Evolutionary conservation across 2,888 invertebrate genomes (phyloP).

Genomic region (Lottia gigantea): DNA sequence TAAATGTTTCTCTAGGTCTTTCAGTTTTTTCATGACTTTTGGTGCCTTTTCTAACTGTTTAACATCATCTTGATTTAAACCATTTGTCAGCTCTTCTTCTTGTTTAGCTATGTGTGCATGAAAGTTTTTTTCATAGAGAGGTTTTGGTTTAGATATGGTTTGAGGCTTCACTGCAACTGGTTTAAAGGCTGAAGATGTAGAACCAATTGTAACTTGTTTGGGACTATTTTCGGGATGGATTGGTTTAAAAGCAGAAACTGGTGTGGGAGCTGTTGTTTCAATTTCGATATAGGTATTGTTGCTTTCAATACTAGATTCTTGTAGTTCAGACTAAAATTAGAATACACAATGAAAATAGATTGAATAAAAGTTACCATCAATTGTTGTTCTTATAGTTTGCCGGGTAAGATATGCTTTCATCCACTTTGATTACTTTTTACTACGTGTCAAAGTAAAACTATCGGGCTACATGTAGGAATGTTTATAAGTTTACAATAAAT

Average conservation of each 20-base stretch:
- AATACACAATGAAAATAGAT: background rate
- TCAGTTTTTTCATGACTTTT: slow-evolving; percentile 55
- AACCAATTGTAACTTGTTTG: slow-evolving; percentile 31
- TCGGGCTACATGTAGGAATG: too few relatives aligned
- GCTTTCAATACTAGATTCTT: background rate
- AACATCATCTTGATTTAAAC: slow-evolving; percentile 29
- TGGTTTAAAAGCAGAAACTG: slow-evolving; percentile 39
- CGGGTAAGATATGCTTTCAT: background rate
- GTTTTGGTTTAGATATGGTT: slow-evolving; percentile 18
- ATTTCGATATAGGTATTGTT: background rate
- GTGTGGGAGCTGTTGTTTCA: slow-evolving; percentile 18
- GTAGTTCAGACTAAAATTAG: background rate
- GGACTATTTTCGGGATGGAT: slow-evolving; percentile 33
- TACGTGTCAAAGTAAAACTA: too few relatives aligned
- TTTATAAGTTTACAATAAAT: too few relatives aligned
- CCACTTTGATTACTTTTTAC: too few relatives aligned
- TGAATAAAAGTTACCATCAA: too few relatives aligned
- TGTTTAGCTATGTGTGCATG: slow-evolving; percentile 16
- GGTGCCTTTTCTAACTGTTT: slow-evolving; percentile 29
- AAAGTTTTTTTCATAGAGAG: background rate
- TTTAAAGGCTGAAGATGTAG: slow-evolving; percentile 46
- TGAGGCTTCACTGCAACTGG: slow-evolving; percentile 44
- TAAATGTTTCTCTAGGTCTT: slow-evolving; percentile 60
- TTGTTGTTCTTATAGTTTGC: background rate
- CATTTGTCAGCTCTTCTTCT: slow-evolving; percentile 31